phyloP scores from a whole-genome alignment of 2,113 vertebrate species.

The Tyrannus savana region DNA sequence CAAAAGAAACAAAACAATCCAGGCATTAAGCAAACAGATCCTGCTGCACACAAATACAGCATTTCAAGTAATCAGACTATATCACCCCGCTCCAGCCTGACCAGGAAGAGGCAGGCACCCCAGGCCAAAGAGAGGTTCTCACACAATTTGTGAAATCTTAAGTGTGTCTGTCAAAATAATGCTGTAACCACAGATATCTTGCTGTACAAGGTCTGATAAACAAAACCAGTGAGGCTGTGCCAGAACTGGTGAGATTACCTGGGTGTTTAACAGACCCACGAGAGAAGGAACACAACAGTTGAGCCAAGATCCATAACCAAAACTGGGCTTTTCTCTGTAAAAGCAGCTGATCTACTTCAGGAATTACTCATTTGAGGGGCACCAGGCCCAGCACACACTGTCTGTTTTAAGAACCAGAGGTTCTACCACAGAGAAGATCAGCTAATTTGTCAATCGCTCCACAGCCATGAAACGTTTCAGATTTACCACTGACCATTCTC shows the following conservation, averaged over 20 bases:
- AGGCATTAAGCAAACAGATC: neutral
- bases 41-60: neutral
- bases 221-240: neutral
- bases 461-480: neutral
- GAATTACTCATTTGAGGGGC: neutral
- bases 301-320: neutral
- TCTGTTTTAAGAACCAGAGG: neutral
- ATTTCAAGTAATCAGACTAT: neutral
- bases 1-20: neutral
- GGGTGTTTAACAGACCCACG: accelerated
- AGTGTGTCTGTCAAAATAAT: neutral
- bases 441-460: neutral
- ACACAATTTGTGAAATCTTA: neutral
- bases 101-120: neutral
- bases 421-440: neutral
- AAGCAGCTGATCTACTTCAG: neutral
- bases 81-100: neutral
- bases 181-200: neutral
- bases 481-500: neutral
- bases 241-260: neutral
- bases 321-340: neutral
- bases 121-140: neutral
- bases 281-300: neutral
- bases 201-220: neutral
- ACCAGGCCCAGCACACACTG: neutral